These are phyloP conservation scores for Lathamus discolor DNA, from an alignment of 2,113 vertebrate species.

Conservation along the genomic window DNA sequence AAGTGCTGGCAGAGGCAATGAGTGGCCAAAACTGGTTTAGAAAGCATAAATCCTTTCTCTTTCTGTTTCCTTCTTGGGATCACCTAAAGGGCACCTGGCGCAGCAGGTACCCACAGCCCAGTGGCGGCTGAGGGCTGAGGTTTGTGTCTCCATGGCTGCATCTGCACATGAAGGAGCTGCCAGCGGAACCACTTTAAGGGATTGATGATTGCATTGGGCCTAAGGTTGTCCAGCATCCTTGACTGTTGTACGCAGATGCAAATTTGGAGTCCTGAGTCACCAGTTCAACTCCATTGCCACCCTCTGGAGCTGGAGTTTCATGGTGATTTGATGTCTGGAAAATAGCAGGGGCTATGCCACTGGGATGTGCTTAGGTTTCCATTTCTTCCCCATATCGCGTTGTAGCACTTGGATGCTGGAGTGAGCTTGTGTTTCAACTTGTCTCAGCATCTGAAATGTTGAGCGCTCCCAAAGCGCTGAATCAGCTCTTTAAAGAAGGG, in stretches of 20 bases:
- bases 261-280: fast-evolving
- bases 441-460: background rate
- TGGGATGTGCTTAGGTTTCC: background rate
- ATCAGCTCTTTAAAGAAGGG: background rate
- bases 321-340: background rate
- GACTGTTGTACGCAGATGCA: background rate
- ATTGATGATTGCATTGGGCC: fast-evolving
- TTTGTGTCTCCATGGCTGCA: background rate
- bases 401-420: background rate
- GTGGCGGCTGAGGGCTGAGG: fast-evolving
- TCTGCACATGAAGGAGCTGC: background rate
- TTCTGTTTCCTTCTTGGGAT: background rate
- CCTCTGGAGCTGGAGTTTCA: background rate
- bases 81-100: background rate
- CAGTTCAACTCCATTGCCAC: background rate
- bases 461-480: fast-evolving
- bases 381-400: background rate
- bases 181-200: background rate
- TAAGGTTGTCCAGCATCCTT: background rate
- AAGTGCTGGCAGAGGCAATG: background rate
- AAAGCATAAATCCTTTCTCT: background rate
- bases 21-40: background rate
- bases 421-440: conserved; percentile 5
- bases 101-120: background rate
- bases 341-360: background rate